A percentile compares a stretch with the other conserved stretches of the same genome.
phyloP scores from a whole-genome alignment of 2,113 vertebrate species.

The Neolamprologus longior region DNA sequence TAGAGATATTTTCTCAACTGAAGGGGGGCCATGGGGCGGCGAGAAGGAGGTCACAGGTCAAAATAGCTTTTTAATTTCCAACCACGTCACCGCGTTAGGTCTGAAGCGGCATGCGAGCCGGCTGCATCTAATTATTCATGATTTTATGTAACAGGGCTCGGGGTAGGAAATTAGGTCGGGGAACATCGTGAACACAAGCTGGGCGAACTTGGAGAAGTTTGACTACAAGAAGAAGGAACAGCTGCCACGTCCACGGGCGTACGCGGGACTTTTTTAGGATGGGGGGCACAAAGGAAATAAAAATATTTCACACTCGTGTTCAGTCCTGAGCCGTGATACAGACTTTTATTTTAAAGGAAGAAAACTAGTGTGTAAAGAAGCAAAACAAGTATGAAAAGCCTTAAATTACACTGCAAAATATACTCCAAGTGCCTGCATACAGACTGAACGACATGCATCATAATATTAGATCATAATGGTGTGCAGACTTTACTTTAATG shows the following conservation, averaged over 20 bases:
- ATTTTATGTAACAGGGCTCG: slow-evolving; percentile 33
- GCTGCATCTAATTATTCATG: slow-evolving; percentile 24
- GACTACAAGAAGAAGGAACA: background rate
- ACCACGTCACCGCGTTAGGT: background rate
- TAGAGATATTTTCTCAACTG: background rate
- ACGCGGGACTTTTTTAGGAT: background rate
- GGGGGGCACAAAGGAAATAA: background rate
- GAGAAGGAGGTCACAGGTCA: background rate
- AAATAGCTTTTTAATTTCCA: background rate
- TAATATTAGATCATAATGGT: background rate
- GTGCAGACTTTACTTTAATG: background rate
- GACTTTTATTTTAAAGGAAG: background rate
- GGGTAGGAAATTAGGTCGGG: slow-evolving; percentile 11
- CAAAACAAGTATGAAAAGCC: background rate
- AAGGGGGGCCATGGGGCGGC: background rate
- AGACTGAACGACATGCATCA: background rate
- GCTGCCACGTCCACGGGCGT: background rate
- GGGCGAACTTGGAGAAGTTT: background rate
- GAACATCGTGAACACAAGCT: background rate
- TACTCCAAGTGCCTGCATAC: background rate
- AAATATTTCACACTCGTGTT: background rate
- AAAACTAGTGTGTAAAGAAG: background rate
- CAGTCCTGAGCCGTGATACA: background rate
- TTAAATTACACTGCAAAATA: background rate
- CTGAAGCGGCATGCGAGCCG: background rate